Evolutionary conservation across 2,888 invertebrate genomes (phyloP).

Genomic region (Dicyrtomina minuta): DNA sequence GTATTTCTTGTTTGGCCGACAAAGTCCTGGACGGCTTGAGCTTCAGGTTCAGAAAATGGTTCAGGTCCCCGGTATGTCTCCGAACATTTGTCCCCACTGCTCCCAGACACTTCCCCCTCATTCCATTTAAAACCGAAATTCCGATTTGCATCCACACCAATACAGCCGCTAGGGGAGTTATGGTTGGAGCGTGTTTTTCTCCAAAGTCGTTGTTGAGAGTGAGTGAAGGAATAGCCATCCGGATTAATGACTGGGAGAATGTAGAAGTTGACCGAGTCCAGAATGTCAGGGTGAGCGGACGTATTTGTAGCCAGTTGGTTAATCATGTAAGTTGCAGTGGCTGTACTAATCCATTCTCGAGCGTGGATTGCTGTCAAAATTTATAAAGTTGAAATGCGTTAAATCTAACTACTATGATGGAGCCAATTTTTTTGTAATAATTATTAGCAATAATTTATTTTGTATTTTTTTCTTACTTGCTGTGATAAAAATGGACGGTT

Average conservation of each 20-base stretch:
- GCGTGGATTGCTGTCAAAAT: conserved; percentile 69
- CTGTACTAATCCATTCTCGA: conserved; percentile 66
- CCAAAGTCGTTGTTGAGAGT: conserved; percentile 65
- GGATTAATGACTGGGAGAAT: conserved; percentile 75
- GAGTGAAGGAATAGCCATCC: conserved; percentile 63
- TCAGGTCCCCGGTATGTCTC: conserved; percentile 65
- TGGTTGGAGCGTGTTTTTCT: conserved; percentile 66
- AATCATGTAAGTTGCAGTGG: conserved; percentile 40
- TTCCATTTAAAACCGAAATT: conserved; percentile 32
- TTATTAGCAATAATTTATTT: not conserved
- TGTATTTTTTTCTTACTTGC: conserved; percentile 15
- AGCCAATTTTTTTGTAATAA: not conserved
- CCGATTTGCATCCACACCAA: conserved; percentile 27
- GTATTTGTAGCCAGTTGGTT: conserved; percentile 56
- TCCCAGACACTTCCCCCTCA: conserved; percentile 11
- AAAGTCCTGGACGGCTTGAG: conserved; percentile 64
- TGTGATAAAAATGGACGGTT: conserved; percentile 39
- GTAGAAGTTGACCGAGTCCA: conserved; percentile 65
- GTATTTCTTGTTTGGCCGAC: conserved; percentile 1
- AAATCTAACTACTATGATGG: not conserved
- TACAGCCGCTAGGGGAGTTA: not conserved
- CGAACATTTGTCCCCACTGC: conserved; percentile 19
- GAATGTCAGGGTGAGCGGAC: conserved; percentile 44
- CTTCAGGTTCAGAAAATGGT: conserved; percentile 77
- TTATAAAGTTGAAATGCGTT: not conserved